Evolutionary conservation across 2,888 invertebrate genomes (phyloP), one percentile per base, ranked within the genome.

Genomic region (Diaperis boleti): DNA sequence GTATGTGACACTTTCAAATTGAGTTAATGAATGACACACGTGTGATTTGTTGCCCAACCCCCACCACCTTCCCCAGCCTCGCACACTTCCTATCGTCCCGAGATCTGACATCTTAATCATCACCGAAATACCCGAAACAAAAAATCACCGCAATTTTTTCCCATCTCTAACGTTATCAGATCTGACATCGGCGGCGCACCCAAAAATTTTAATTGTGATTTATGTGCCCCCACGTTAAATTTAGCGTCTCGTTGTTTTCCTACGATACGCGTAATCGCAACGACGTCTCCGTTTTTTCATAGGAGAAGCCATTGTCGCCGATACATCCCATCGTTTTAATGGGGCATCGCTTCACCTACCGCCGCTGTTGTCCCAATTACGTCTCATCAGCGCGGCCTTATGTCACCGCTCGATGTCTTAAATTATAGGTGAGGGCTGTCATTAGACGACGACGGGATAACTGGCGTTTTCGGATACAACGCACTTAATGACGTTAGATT

Each of bases 351-450:
- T 64, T 71, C 70, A 42, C 66, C 70, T 66, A 62, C 68, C 61
- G 65, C 65, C 64, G n/a, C n/a, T n/a, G n/a, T 69, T 37, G 20
- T 69, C 73, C 72, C 76, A 77, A 78, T 77, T 77, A 77, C 72
- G 73, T 69, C 76, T 77, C 77, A 76, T 76, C 76, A 77, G 74
- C 74, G 72, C 72, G 73, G 73, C 70, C 76, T 76, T 78, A 75
- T 71, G 47, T 62, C 67, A 70, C 68, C 37, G 37, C 11, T 76
- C 74, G 76, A 74, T 75, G 75, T 70, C 64, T 68, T 70, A 77
- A 77, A 77, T 76, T 77, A 77, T 76, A 76, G 75, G 76, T 76
- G 62, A 42, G 62, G 63, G 64, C 65, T 67, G 54, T 61, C 67
- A 65, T 67, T 68, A 66, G 64, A 62, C 77, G 76, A 77, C 74